Evolutionary conservation across 2,797 vertebrate species (phyloP).

Genomic region (Sphenodon punctatus): DNA sequence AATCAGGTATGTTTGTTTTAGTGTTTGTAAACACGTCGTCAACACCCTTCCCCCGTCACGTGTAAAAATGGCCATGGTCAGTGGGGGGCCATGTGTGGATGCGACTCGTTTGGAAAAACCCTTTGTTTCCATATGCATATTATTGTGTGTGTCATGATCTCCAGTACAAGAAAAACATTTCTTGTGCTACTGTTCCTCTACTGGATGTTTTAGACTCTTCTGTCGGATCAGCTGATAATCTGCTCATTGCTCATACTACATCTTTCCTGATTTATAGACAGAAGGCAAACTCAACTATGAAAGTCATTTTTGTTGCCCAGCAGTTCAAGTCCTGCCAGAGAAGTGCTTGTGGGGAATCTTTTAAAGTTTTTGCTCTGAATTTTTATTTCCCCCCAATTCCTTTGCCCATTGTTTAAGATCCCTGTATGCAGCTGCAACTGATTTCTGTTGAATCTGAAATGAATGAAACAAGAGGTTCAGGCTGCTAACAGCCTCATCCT

Average conservation of each 20-base stretch:
- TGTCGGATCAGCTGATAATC: background rate
- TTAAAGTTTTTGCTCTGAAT: background rate
- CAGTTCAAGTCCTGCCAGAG: background rate
- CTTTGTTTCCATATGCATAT: background rate
- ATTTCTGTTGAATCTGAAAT: background rate
- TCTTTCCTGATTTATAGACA: background rate
- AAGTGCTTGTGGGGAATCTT: background rate
- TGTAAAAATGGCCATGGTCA: no score
- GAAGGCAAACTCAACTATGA: background rate
- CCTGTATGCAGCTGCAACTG: rapidly evolving
- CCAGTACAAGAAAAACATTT: background rate
- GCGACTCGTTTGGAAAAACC: no score
- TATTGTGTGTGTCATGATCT: background rate
- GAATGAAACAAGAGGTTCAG: background rate
- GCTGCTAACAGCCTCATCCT: background rate
- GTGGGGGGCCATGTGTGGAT: no score
- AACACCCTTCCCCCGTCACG: no score
- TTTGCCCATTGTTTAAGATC: background rate
- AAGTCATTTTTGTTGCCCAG: background rate
- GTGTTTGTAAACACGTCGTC: no score
- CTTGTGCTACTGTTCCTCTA: background rate
- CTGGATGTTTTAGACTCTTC: background rate
- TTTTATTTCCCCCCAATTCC: background rate
- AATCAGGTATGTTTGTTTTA: no score
- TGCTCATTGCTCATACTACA: background rate